Evolutionary conservation across 1,140 invertebrate genomes (phyloP).

Genomic region (Mya arenaria): DNA sequence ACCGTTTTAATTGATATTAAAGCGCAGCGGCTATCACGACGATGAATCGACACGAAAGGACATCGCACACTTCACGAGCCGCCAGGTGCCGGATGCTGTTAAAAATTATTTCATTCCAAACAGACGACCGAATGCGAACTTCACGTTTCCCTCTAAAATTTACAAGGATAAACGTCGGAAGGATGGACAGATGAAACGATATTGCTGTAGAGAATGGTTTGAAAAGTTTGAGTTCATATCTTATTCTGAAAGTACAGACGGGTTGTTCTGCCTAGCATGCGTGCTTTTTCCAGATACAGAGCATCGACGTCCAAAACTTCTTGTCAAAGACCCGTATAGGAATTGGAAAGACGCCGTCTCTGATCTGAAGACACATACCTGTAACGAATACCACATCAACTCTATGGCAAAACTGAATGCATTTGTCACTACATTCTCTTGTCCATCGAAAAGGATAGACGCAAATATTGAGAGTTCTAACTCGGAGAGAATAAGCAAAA

Average conservation of each 20-base stretch:
- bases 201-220: conserved; percentile 8
- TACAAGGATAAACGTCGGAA: conserved; percentile 26
- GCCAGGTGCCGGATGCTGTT: too few relatives aligned
- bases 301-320: conserved; percentile 8
- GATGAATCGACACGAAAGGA: not conserved
- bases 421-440: conserved; percentile 9
- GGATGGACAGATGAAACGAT: conserved; percentile 11
- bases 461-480: not conserved
- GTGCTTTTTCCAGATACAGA: conserved; percentile 27
- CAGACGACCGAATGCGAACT: not conserved
- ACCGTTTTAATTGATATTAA: too few relatives aligned
- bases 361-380: conserved; percentile 7
- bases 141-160: not conserved
- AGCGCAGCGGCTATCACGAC: not conserved
- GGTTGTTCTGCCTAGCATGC: conserved; percentile 18
- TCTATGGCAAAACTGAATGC: conserved; percentile 18
- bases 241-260: not conserved
- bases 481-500: conserved; percentile 4
- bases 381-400: conserved; percentile 34
- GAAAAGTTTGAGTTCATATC: conserved; percentile 6
- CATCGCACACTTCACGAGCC: not conserved
- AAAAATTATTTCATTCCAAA: too few relatives aligned
- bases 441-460: conserved; percentile 12
- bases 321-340: not conserved
- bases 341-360: conserved; percentile 12